Evolutionary conservation across 2,797 vertebrate species (phyloP), one percentile per base, ranked within the genome.

Genomic region (Schizothorax lantsangensis): DNA sequence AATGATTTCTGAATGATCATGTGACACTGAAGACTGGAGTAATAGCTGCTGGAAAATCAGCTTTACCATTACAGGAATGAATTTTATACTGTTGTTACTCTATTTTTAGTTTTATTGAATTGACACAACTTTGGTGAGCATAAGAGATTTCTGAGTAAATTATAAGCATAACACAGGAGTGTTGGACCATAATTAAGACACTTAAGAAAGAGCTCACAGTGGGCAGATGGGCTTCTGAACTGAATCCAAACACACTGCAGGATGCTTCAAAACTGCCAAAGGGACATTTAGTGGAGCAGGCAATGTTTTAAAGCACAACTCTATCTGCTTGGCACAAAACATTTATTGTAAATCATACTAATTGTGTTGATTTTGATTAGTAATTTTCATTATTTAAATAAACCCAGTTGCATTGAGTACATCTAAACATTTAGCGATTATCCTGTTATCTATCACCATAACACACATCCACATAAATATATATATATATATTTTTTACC

Each of bases 191-290:
- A 94, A 95, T 95, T 93, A 93, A 95, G 92, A 95, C 93, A 93
- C 92, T 95, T 95, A 91, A 93, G 92, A 82, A 85, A 89, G 88
- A 78, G 90, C 95, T 94, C 94, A 94, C 92, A 94, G 92, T 93
- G 93, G 93, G 92, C 94, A 94, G 93, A 94, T 94, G 94, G 94
- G 92, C 89, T 92, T 94, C 91, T 94, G 93, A 93, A 89, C 92
- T 79, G 87, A 92, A 93, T 95, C 93, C 94, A 94, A 93, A 91
- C 92, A 86, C 89, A 91, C 91, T 90, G 86, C 88, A n/a, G 93
- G 93, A 95, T 90, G 90, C 91, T 93, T 94, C 92, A 93, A 92
- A 93, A 94, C 75, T 83, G 93, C 94, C 94, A 92, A 94, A 93
- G 93, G 93, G 92, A 91, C 90, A 81, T 73, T 86, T 36, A 49